Evolutionary conservation across 2,888 invertebrate species (phyloP).

Genomic region (Polyommatus icarus): DNA sequence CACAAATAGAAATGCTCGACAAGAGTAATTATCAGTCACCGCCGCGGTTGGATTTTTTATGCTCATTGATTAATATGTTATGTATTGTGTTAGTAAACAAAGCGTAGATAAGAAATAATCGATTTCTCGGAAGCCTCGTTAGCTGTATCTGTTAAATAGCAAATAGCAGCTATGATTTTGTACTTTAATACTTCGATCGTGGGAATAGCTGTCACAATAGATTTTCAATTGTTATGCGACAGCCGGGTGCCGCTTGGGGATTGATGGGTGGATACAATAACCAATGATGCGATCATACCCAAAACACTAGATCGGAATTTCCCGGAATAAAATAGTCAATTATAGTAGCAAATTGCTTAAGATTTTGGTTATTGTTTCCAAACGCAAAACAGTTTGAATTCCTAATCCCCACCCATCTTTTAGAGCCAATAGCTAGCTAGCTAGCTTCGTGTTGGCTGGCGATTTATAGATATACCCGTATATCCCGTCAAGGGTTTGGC

Average conservation of each 20-base stretch:
- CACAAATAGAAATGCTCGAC: constrained; percentile 9
- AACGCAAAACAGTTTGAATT: background rate
- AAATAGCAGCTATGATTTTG: background rate
- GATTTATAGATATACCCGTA: constrained; percentile 1
- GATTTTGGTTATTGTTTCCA: background rate
- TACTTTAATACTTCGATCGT: too few species aligned
- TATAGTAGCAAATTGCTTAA: background rate
- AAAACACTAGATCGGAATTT: background rate
- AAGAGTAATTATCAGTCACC: background rate
- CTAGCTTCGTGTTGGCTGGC: constrained; percentile 3
- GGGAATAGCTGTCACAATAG: too few species aligned
- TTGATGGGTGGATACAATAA: too few species aligned
- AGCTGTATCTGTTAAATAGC: background rate
- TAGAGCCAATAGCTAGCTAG: background rate
- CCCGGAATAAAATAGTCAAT: background rate
- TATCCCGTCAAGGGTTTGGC: constrained; percentile 40
- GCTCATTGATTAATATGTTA: background rate
- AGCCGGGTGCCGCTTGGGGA: too few species aligned
- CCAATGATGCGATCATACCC: background rate
- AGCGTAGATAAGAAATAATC: background rate
- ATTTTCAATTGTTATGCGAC: too few species aligned
- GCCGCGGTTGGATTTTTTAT: background rate
- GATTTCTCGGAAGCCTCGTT: background rate
- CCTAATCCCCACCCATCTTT: background rate
- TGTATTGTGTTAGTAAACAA: constrained; percentile 1